Evolutionary conservation across 2,797 vertebrate genomes (phyloP).

Genomic region (Artibeus lituratus): DNA sequence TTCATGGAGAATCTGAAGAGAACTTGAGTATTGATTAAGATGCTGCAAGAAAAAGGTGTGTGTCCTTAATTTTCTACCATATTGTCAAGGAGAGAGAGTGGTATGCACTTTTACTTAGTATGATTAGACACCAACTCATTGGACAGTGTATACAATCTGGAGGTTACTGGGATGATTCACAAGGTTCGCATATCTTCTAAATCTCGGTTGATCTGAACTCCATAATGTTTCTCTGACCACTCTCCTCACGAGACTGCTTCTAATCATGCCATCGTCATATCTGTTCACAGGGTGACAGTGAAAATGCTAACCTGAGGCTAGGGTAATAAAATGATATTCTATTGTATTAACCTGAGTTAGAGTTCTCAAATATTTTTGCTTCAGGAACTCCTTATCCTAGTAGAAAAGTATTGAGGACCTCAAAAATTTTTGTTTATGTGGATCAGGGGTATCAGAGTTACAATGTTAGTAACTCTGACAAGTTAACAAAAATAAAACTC

Average conservation of each 20-base stretch:
- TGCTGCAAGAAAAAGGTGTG: not conserved
- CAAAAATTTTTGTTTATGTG: not conserved
- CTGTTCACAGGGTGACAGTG: not conserved
- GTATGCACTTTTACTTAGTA: not conserved
- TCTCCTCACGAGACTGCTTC: not conserved
- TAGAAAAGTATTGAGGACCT: not conserved
- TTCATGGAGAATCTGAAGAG: not conserved
- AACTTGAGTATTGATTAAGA: not conserved
- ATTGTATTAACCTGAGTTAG: not conserved
- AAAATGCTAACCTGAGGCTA: not conserved
- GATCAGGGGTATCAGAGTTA: not conserved
- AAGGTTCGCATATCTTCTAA: not conserved
- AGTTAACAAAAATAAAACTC: constrained; percentile 32
- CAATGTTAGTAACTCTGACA: constrained; percentile 38
- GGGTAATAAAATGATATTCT: not conserved
- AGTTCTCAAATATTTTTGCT: not conserved
- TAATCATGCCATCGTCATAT: not conserved
- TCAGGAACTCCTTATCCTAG: not conserved
- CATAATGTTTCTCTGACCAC: not conserved
- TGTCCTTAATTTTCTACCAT: not conserved
- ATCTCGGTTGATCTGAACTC: not conserved
- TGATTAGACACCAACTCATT: not conserved
- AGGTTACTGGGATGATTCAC: not conserved
- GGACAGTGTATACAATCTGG: not conserved
- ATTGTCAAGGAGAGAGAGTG: not conserved